Evolutionary conservation across 2,113 vertebrate genomes (phyloP).

Genomic region (Corvus cornix): DNA sequence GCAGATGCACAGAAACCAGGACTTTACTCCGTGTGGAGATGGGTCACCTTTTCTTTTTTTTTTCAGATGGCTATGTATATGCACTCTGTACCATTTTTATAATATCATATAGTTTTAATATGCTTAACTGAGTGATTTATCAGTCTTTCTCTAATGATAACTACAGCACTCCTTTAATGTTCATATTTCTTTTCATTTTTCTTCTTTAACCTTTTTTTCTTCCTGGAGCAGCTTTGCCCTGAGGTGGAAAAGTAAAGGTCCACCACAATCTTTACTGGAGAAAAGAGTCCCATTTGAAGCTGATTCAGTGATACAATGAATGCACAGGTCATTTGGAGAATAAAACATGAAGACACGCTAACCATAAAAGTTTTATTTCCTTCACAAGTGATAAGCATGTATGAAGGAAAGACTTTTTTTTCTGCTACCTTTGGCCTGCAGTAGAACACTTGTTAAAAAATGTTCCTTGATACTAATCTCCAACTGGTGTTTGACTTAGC

Average conservation of each 20-base stretch:
- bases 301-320: background rate
- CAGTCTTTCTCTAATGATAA: background rate
- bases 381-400: background rate
- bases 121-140: background rate
- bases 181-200: background rate
- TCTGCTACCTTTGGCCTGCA: background rate
- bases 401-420: background rate
- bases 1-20: background rate
- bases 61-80: background rate
- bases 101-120: background rate
- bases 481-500: constrained; percentile 19
- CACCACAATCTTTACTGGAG: background rate
- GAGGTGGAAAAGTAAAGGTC: background rate
- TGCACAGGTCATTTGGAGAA: background rate
- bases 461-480: constrained; percentile 7
- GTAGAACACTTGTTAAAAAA: constrained; percentile 15
- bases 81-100: background rate
- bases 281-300: constrained; percentile 36
- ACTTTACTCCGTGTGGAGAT: background rate
- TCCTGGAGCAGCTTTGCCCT: background rate
- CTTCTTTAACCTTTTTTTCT: background rate
- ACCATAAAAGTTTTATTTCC: constrained; percentile 5
- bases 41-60: background rate
- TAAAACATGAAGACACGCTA: background rate
- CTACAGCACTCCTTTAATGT: background rate